phyloP scores from a whole-genome alignment of 2,113 vertebrate genomes.

The Planiliza haematocheilus region DNA sequence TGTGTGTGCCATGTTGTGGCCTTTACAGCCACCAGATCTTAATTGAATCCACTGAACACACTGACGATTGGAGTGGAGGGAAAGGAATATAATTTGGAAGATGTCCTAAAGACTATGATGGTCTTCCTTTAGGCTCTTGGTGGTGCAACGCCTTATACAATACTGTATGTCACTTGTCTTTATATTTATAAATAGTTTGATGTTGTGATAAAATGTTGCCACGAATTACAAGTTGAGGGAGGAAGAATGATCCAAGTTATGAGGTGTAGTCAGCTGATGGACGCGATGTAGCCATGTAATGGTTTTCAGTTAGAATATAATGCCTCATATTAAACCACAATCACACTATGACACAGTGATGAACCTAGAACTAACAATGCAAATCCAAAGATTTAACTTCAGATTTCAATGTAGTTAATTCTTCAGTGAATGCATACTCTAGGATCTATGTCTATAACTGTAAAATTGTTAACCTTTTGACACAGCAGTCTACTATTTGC shows the following conservation, averaged over 20 bases:
- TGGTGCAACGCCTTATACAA: background rate
- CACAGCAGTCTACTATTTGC: background rate
- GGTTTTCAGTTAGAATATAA: background rate
- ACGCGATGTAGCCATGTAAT: background rate
- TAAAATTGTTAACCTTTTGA: no score
- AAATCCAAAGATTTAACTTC: background rate
- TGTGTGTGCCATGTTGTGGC: no score
- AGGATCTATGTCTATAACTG: no score
- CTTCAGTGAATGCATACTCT: background rate
- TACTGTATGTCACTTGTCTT: no score
- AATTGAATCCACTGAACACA: no score
- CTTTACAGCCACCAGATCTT: no score
- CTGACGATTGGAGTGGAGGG: no score
- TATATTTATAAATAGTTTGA: no score
- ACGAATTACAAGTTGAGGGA: background rate
- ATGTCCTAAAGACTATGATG: background rate
- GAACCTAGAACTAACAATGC: background rate
- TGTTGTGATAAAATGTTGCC: background rate
- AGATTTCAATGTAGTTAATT: background rate
- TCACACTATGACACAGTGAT: background rate
- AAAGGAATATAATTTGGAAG: no score
- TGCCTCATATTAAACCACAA: background rate
- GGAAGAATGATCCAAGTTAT: background rate
- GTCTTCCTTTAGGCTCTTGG: background rate
- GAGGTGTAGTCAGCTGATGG: conserved; percentile 1